Percentiles rank a stretch among this genome's conserved stretches.
These are phyloP conservation scores for Venturia canescens DNA, from an alignment of 1,140 invertebrate species.

Conservation along the genomic window DNA sequence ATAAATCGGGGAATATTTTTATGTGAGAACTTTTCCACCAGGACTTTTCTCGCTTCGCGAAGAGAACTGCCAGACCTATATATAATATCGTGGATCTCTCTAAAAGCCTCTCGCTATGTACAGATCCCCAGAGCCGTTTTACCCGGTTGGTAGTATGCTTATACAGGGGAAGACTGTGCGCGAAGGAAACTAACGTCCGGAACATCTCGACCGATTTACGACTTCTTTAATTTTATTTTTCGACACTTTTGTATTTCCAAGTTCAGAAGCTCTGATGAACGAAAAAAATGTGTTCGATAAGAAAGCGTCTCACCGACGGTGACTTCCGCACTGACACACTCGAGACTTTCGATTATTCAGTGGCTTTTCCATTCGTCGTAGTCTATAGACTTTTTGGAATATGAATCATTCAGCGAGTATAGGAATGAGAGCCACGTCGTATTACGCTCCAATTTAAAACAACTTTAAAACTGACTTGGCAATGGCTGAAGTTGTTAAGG, in stretches of 20 bases:
- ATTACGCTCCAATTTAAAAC: too few species aligned
- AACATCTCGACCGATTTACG: conserved; percentile 35
- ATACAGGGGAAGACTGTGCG: not conserved
- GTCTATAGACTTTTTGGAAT: too few species aligned
- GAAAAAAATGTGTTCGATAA: not conserved
- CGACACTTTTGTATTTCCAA: conserved; percentile 15
- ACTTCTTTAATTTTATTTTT: conserved; percentile 38
- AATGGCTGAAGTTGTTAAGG: too few species aligned
- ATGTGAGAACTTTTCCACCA: conserved; percentile 65
- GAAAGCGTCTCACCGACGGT: too few species aligned
- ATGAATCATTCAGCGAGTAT: too few species aligned
- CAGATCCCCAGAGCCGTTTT: conserved; percentile 28
- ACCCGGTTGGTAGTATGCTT: not conserved
- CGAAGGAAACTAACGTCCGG: conserved; percentile 25
- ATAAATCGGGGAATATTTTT: conserved; percentile 71
- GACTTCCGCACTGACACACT: too few species aligned
- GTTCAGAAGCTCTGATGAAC: not conserved
- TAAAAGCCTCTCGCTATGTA: conserved; percentile 34
- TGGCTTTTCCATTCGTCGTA: too few species aligned
- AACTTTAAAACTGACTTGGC: too few species aligned
- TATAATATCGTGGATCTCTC: conserved; percentile 47
- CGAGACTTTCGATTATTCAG: too few species aligned
- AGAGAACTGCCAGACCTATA: conserved; percentile 26
- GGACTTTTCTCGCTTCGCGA: conserved; percentile 47
- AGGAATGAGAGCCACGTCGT: too few species aligned